These are phyloP conservation scores for Myxocyprinus asiaticus DNA, from an alignment of 2,113 vertebrate genomes.

Conservation along the genomic window DNA sequence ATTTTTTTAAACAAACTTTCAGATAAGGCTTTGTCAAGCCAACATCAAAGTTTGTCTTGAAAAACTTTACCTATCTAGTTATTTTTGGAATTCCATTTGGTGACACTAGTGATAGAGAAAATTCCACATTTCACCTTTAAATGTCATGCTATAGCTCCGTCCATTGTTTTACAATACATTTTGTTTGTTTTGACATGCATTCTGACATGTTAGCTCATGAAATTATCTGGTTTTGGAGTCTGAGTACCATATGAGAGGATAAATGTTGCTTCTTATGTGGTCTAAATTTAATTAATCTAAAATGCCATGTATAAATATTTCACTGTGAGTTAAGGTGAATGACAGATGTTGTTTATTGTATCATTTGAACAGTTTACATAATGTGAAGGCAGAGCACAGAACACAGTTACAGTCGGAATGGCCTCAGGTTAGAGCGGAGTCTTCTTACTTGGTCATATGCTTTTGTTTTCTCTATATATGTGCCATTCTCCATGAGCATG, in stretches of 20 bases:
- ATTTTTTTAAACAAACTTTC: too few relatives aligned
- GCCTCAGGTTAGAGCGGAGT: background rate
- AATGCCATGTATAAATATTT: constrained; percentile 27
- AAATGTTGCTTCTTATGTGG: constrained; percentile 13
- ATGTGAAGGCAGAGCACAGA: background rate
- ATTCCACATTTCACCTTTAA: background rate
- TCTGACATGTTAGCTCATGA: background rate
- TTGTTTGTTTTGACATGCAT: background rate
- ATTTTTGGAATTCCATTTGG: too few relatives aligned
- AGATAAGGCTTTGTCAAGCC: too few relatives aligned
- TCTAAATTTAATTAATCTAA: constrained; percentile 5
- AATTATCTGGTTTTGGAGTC: background rate
- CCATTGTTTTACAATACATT: background rate
- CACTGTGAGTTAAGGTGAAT: background rate
- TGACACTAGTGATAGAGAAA: too few relatives aligned
- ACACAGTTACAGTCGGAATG: constrained; percentile 15
- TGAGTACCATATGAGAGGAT: background rate
- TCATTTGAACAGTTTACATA: constrained; percentile 27
- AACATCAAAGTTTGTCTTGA: too few relatives aligned
- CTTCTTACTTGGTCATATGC: constrained; percentile 3
- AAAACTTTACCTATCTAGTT: too few relatives aligned
- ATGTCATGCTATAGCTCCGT: background rate
- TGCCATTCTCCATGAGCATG: background rate
- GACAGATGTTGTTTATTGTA: constrained; percentile 41
- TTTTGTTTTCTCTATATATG: constrained; percentile 6